Conservation (phyloP, 2,888 invertebrate species). For the Mesorhabditis sp. region DNA sequence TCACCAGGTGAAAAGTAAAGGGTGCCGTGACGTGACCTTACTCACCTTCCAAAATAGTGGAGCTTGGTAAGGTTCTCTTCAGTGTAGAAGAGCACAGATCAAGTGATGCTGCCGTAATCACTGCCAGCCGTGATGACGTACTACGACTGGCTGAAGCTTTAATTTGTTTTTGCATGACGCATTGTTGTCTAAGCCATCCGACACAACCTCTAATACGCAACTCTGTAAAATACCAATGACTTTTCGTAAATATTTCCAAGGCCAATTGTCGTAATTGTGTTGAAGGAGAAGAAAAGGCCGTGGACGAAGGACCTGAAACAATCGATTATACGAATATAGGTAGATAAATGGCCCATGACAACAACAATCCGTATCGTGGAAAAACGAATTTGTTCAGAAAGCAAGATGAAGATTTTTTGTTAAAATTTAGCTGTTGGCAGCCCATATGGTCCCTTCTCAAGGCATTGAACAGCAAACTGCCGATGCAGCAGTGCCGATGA, state of each 20-base stretch:
- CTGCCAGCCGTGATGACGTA: slow-evolving; percentile 58
- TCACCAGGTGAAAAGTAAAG: no score
- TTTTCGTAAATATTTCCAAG: slow-evolving; percentile 56
- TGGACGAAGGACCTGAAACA: slow-evolving; percentile 57
- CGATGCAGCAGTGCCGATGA: slow-evolving; percentile 58
- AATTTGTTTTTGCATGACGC: no score
- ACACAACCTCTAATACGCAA: no score
- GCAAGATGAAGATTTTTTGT: no score
- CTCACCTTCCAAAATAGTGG: slow-evolving; percentile 56
- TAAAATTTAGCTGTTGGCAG: no score
- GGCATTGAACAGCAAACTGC: slow-evolving; percentile 52
- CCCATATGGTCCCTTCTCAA: slow-evolving; percentile 55
- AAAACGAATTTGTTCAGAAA: no score
- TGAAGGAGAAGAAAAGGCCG: slow-evolving; percentile 58
- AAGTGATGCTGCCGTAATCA: slow-evolving; percentile 55
- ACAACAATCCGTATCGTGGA: no score
- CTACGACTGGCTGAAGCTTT: slow-evolving; percentile 48
- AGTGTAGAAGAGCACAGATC: slow-evolving; percentile 58
- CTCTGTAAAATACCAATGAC: slow-evolving; percentile 48
- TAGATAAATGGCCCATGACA: no score
- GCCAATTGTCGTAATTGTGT: slow-evolving; percentile 58
- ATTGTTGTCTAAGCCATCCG: neutral
- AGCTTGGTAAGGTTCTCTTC: slow-evolving; percentile 57
- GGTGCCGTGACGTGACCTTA: no score
- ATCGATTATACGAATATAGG: no score